Percentiles rank a stretch among this genome's conserved stretches.
phyloP scores from a whole-genome alignment of 2,113 vertebrate genomes.

The Pavo muticus region DNA sequence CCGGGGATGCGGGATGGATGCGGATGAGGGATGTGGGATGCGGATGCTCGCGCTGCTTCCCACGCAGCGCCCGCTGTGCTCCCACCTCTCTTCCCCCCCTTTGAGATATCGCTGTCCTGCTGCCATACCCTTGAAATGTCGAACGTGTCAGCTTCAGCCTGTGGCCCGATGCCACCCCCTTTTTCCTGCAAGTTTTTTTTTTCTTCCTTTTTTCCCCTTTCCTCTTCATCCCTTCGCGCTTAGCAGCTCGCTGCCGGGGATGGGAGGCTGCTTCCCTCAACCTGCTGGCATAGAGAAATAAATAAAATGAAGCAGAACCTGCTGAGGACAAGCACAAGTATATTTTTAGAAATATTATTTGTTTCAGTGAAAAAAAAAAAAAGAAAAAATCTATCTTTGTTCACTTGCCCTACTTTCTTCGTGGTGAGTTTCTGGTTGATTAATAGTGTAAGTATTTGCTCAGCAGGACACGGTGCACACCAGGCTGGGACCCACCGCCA shows the following conservation, averaged over 20 bases:
- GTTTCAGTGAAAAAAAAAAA: neutral
- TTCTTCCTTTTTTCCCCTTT: fast-evolving
- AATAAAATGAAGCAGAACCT: neutral
- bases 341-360: conserved; percentile 57
- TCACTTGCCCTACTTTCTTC: conserved; percentile 52
- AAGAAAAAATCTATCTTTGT: neutral
- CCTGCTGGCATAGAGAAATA: neutral
- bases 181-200: neutral
- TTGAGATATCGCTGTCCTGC: neutral
- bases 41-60: neutral
- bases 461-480: neutral
- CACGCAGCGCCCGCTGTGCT: neutral
- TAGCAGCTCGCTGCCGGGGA: fast-evolving
- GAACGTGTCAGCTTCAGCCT: conserved; percentile 25
- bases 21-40: neutral
- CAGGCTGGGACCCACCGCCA: neutral
- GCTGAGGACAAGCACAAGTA: neutral
- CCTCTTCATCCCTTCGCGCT: neutral
- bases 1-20: no score
- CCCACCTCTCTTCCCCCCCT: neutral
- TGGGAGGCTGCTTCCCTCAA: neutral
- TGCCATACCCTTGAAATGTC: conserved; percentile 37
- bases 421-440: conserved; percentile 40
- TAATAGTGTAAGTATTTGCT: conserved; percentile 42
- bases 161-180: neutral